Evolutionary conservation across 37 sponge, comb jelly and placozoan species (phyloP), one percentile per base, ranked within the genome.

Genomic region (Aplysina aerophoba): DNA sequence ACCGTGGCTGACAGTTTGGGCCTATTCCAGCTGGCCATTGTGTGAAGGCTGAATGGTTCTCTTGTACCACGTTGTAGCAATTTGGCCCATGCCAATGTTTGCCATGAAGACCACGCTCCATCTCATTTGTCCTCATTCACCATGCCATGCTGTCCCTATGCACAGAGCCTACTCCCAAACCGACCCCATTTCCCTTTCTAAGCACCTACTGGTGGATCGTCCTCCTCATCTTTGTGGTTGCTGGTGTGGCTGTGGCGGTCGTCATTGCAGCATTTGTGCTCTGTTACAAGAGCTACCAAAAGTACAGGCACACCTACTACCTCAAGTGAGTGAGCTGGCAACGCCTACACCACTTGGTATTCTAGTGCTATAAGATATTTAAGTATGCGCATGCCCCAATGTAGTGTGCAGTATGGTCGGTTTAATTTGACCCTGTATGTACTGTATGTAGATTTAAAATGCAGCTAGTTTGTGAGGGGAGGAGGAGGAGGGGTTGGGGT

Each of bases 221-320:
- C 6, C 35, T 69, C 33, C 34, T 69, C 35, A 44, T 44, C 50
- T 27, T 35, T n/a, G 71, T 69, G 71, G 71, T 30, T 1, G 6
- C 35, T 27, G 71, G 27, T 2, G 34, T 69, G 17, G 34, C 34
- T 3, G 17, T 69, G 71, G 17, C 34, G 6, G 33, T 69, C 2
- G 33, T 69, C 2, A 6, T n/a, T 11, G 71, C 34, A 15, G 34
- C 34, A 30, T 30, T 69, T 31, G 17, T 69, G 31, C 71, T 69
- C 71, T 69, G 71, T 35, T 69, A 30, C 33, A 69, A 31, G 34
- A 34, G 35, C 71, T 69, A 69, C 71, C 13, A 69, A 35, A 69
- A 69, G 34, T 69, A 69, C 34, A 69, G 34, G 6, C 71, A 69
- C 71, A 69, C 35, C 33, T 69, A 69, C 34, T 35, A 69, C 35